Base-by-base conservation (phyloP, 2,113 vertebrate species). In the Galeopterus variegatus region DNA sequence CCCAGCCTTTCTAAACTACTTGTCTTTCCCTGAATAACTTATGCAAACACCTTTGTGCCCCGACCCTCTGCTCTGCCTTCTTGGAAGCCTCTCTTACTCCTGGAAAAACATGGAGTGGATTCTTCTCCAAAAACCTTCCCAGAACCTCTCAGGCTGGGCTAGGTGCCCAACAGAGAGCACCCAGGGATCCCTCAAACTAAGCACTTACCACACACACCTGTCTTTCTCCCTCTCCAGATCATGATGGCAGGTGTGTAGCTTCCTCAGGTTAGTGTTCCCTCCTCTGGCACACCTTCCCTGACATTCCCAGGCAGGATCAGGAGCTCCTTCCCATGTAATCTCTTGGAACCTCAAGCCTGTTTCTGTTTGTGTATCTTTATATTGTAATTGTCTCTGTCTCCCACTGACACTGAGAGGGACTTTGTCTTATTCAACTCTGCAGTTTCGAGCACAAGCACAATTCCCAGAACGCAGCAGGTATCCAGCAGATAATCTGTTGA, bases 171-270 rank as follows among this genome's bases (percentile, higher is more conserved):
- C 18, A 18, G 79, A 62, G 24, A 70, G 19, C 19, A 21, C 5
- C n/a, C 31, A 31, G 8, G 41, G 19, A 15, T 88, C 73, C 50
- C 36, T 75, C 48, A 41, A 36, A 56, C 21, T 48, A 24, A 33
- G 13, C 17, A 13, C 23, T 33, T 10, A 11, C 1, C 41, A 2
- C 19, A 50, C 10, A 50, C 1, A 26, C 15, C 76, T 77, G 21
- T 54, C 50, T 24, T 67, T 41, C 60, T 82, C 52, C 62, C 24
- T 33, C 17, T 24, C 41, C 18, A 28, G 1, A 26, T 50, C 31
- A 23, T 0, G 11, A 60, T 1, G 19, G 54, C 8, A 45, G 33
- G 8, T 11, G 9, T 28, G 9, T 28, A 2, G 19, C 5, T 31
- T 70, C 67, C 77, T 79, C 45, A 1, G 7, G 50, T 18, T 56